These are phyloP conservation scores for Acipenser ruthenus DNA, from an alignment of 2,797 vertebrate species.

Conservation along the genomic window DNA sequence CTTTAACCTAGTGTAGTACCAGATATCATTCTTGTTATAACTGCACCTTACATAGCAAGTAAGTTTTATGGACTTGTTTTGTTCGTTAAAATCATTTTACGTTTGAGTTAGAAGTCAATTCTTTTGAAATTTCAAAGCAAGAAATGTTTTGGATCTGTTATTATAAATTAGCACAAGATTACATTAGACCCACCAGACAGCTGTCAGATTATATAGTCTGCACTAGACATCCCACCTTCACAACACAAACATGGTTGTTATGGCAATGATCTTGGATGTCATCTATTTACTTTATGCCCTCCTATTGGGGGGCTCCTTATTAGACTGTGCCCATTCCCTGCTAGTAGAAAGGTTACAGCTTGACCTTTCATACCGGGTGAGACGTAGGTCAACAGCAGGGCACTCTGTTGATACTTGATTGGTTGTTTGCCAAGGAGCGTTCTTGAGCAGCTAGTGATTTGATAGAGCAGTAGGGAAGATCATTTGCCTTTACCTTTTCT, in stretches of 20 bases:
- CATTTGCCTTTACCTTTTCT: too few species aligned
- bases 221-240: background rate
- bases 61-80: too few species aligned
- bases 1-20: too few species aligned
- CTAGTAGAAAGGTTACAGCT: slow-evolving; percentile 14
- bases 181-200: slow-evolving; percentile 8
- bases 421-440: too few species aligned
- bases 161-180: slow-evolving; percentile 1
- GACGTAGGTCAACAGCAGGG: slow-evolving; percentile 20
- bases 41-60: too few species aligned
- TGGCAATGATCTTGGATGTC: slow-evolving; percentile 5
- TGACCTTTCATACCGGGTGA: slow-evolving; percentile 23
- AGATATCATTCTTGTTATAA: too few species aligned
- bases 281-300: background rate
- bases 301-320: background rate
- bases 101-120: background rate
- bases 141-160: slow-evolving; percentile 1
- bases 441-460: too few species aligned
- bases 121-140: background rate
- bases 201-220: slow-evolving; percentile 7
- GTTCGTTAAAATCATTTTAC: too few species aligned
- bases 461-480: too few species aligned
- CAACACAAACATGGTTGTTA: background rate
- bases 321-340: slow-evolving; percentile 8
- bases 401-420: background rate